Evolutionary conservation across 2,113 vertebrate species (phyloP), one percentile per base, ranked within the genome.

Genomic region (Trinectes maculatus): DNA sequence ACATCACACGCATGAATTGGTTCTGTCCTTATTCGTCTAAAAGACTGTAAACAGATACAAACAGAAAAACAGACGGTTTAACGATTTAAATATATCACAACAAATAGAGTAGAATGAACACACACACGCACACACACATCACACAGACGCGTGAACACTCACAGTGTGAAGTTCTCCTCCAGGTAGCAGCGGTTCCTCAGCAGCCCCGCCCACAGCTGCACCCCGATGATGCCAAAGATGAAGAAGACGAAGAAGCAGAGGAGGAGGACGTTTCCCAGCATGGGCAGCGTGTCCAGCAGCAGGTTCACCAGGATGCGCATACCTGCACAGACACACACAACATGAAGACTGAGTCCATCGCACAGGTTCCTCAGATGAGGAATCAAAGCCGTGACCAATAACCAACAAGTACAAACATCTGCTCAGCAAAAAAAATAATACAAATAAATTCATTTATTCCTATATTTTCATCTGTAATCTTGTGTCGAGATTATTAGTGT

Each of bases 211-310:
- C 89, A 91, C 71, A 91, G 77, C 74, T 91, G 89, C 26, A 91
- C 89, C 3, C 89, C 89, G 12, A 91, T 91, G 82, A 91, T 89
- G 56, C 89, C 89, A n/a, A 91, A 91, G 79, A 91, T 91, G 77
- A 91, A 91, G 84, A 91, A 91, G 68, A 91, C 89, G 1, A 91
- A 91, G 80, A 91, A 91, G 72, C 89, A 91, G 52, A 91, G 87
- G 39, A 91, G 86, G 36, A 91, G 86, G 46, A 91, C 89, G 24
- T 91, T 91, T 0, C 89, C 89, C 64, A 91, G 73, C 89, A 91
- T 91, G 47, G 89, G 89, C 52, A 91, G 65, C 1, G 89, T 91
- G 88, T 91, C 89, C 21, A 91, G 83, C 57, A 91, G 86, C 55
- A 91, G 85, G 72, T 89, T 91, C 18, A 91, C 89, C 21, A 91